These are phyloP conservation scores for Drosophila parthenogenetica DNA, from an alignment of 2,888 invertebrate genomes.

Conservation along the genomic window DNA sequence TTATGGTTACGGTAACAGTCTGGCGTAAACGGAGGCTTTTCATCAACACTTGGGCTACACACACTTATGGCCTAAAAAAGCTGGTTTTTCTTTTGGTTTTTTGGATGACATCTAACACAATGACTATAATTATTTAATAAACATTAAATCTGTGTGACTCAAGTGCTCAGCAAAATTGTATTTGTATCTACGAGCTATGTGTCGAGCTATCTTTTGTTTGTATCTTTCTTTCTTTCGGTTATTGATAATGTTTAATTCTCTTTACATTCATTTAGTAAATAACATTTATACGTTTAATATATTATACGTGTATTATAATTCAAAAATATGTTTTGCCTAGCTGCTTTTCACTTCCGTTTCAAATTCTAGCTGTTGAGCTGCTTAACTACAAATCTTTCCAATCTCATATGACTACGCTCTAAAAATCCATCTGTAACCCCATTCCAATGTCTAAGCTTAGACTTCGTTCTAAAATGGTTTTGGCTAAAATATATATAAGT, in stretches of 20 bases:
- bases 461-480: neutral
- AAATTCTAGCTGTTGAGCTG: neutral
- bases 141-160: slow-evolving; percentile 24
- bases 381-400: slow-evolving; percentile 8
- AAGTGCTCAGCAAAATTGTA: slow-evolving; percentile 68
- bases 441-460: neutral
- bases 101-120: slow-evolving; percentile 54
- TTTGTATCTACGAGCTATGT: slow-evolving; percentile 21
- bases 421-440: slow-evolving; percentile 40
- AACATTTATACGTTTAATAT: slow-evolving; percentile 40
- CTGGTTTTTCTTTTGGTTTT: slow-evolving; percentile 1
- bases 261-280: slow-evolving; percentile 37
- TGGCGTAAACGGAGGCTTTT: slow-evolving; percentile 35
- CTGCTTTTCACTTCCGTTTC: slow-evolving; percentile 29
- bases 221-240: neutral
- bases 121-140: slow-evolving; percentile 39
- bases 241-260: slow-evolving; percentile 29
- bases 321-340: slow-evolving; percentile 26
- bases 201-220: slow-evolving; percentile 3
- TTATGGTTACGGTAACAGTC: slow-evolving; percentile 5
- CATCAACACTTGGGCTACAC: slow-evolving; percentile 32
- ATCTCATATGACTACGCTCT: slow-evolving; percentile 29
- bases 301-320: slow-evolving; percentile 9
- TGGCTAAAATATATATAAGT: slow-evolving; percentile 35
- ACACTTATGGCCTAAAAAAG: slow-evolving; percentile 52